Evolutionary conservation across 2,888 invertebrate genomes (phyloP).

Genomic region (Sussaba pulchella): DNA sequence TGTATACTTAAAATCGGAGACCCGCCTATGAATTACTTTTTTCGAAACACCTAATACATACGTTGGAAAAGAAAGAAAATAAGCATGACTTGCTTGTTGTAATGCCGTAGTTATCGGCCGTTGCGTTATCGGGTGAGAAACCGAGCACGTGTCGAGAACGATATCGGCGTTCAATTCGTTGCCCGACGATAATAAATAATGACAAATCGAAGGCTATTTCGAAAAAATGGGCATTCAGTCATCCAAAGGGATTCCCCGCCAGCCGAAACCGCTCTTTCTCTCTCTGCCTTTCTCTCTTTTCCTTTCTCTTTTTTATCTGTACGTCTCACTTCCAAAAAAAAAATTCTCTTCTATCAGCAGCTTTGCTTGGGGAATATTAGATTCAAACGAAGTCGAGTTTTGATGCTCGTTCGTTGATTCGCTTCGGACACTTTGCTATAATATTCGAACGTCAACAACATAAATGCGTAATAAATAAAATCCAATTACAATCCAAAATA

Average conservation of each 20-base stretch:
- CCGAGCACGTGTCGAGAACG: background rate
- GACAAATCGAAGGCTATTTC: background rate
- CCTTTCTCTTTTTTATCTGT: too few relatives aligned
- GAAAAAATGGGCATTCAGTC: slow-evolving; percentile 25
- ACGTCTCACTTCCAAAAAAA: slow-evolving; percentile 6
- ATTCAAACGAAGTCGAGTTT: background rate
- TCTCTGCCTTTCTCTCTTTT: too few relatives aligned
- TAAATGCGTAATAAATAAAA: too few relatives aligned
- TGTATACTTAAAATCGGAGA: too few relatives aligned
- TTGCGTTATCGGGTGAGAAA: slow-evolving; percentile 29
- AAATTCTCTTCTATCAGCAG: background rate
- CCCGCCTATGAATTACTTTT: too few relatives aligned
- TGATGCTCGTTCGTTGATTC: background rate
- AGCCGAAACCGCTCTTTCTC: background rate
- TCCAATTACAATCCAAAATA: too few relatives aligned
- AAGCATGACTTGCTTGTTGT: slow-evolving; percentile 8
- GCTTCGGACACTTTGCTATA: background rate
- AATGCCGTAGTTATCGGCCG: slow-evolving; percentile 30
- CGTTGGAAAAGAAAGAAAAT: slow-evolving; percentile 26
- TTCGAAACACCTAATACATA: too few relatives aligned
- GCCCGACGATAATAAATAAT: slow-evolving; percentile 15
- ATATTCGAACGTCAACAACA: too few relatives aligned
- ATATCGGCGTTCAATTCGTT: background rate
- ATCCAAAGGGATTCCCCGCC: slow-evolving; percentile 24
- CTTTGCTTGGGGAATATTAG: slow-evolving; percentile 16